A percentile compares a stretch with the other conserved stretches of the same genome.
Evolutionary conservation across 2,797 vertebrate genomes (phyloP).

Genomic region (Paramormyrops hopkinsi): DNA sequence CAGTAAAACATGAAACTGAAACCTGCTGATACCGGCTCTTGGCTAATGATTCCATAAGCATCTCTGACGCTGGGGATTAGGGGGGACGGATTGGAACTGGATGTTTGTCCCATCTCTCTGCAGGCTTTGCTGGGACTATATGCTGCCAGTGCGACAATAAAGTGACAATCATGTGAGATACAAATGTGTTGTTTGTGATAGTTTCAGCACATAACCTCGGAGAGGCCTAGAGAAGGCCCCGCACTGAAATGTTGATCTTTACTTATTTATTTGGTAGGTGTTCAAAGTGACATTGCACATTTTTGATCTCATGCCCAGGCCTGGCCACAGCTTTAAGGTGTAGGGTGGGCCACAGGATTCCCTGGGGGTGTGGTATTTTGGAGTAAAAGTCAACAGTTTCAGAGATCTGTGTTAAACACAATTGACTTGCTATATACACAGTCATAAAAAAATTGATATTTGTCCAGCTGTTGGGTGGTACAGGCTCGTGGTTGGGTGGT

Average conservation of each 20-base stretch:
- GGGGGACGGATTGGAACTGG: not conserved
- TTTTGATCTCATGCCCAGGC: not conserved
- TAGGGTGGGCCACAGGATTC: not conserved
- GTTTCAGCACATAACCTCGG: not conserved
- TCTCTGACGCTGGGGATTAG: not conserved
- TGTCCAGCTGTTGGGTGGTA: not conserved
- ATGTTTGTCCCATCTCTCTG: not conserved
- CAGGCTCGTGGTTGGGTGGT: too few relatives aligned
- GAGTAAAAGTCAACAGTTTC: not conserved
- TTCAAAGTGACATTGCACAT: not conserved
- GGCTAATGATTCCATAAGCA: not conserved
- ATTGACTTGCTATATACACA: not conserved
- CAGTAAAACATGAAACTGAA: not conserved
- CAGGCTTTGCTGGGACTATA: not conserved
- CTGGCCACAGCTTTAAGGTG: not conserved
- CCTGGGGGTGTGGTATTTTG: not conserved
- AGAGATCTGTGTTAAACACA: not conserved
- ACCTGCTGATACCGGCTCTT: not conserved
- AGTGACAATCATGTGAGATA: not conserved
- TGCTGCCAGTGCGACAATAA: not conserved
- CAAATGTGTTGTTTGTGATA: not conserved
- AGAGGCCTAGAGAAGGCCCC: not conserved
- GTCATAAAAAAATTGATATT: not conserved
- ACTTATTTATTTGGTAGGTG: not conserved
- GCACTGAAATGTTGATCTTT: not conserved